Base-by-base conservation (phyloP, 1,140 invertebrate species). In the Apis florea region DNA sequence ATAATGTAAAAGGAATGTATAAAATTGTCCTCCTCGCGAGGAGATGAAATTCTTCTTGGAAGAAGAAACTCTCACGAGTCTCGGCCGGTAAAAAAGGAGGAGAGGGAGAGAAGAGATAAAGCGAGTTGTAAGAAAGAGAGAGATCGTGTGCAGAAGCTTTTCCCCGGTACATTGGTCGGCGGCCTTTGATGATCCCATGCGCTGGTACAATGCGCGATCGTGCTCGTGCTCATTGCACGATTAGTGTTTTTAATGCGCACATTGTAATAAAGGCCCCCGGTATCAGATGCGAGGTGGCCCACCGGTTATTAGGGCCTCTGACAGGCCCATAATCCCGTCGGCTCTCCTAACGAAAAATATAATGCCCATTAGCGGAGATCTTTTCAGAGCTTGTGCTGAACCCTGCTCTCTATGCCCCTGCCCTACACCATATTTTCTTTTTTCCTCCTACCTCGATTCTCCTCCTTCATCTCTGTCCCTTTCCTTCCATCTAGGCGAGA, bases 191-290 rank as follows among this genome's bases (percentile, higher is more conserved):
- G 86, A 72, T 84, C 70, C 67, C 58, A 24, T 68, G 66, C 84
- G 63, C 80, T 72, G 82, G 85, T 86, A 84, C 88, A 87, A 75
- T 85, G 61, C 67, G 54, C 77, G 79, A 86, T 83, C 80, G 66
- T 85, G 78, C 88, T 89, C 76, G 85, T 77, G 82, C 82, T 82
- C 88, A 88, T 91, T 89, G 86, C 90, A n/a, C n/a, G 90, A 91
- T 91, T 91, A 90, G 89, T 89, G 86, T 91, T 91, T 91, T 91
- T 90, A 91, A 90, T 91, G 73, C 90, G 74, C 84, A 91, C 89
- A 90, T 90, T 91, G 86, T 90, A n/a, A 88, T 86, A 85, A 81
- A 85, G 79, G 83, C 81, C 87, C 83, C 83, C 73, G 83, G 86
- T 91, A 90, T 91, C 89, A 90, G 89, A 90, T 90, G 86, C 82